Evolutionary conservation across 2,888 invertebrate species (phyloP), one percentile per base, ranked within the genome.

Genomic region (Caenorhabditis japonica): DNA sequence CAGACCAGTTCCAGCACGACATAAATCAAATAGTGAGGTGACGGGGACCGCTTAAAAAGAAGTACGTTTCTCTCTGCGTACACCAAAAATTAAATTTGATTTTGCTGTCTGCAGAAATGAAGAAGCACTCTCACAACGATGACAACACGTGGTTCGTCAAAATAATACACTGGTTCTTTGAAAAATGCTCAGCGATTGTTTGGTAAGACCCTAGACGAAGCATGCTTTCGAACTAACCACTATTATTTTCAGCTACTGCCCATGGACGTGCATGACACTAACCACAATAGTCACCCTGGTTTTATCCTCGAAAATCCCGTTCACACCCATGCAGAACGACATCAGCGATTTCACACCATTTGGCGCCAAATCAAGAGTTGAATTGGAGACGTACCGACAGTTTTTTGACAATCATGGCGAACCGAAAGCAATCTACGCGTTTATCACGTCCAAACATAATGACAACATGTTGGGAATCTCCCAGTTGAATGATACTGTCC

Each of bases 291-390:
- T 82, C 34, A 81, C 82, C n/a, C 15, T 79, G 1, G 38, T 66
- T 3, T 60, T 76, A 10, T 56, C 68, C 0, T 23, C 68, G 23
- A 74, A 76, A 44, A 83, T 85, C 49, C 84, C 82, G 13, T 79
- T 86, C 25, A 83, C 84, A 1, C 56, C 75, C 27, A 79, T 86
- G 80, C 69, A 81, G 10, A 86, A 86, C 61, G 82, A 86, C 59
- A 85, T 86, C 44, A 77, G 83, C 47, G 86, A 86, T 60, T 86
- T 86, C 52, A 86, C 86, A 30, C 86, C 86, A 4, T 76, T 66
- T 25, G 84, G 77, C n/a, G 85, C 85, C 8, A 72, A 81, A 41
- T 83, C 83, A 1, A 58, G 85, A 41, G 60, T 70, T n/a, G 85
- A 85, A 70, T 55, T 77, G 33, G 58, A 85, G 83, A 77, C 68